A percentile compares a stretch with the other conserved stretches of the same genome.
phyloP scores from a whole-genome alignment of 1,140 invertebrate species.

The Drosophila rufa region DNA sequence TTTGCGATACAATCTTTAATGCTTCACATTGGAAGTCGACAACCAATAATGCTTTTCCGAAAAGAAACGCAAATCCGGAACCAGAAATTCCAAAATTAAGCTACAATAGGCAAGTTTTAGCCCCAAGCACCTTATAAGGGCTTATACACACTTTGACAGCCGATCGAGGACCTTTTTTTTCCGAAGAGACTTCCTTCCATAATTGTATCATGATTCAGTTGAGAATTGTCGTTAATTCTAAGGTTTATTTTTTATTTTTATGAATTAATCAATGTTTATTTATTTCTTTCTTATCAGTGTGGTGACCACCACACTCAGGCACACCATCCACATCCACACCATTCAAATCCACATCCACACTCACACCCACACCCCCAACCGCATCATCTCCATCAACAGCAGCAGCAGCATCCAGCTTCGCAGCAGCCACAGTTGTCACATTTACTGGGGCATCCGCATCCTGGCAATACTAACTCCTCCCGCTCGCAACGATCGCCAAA shows the following conservation, averaged over 20 bases:
- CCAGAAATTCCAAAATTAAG: no score
- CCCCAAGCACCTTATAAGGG: no score
- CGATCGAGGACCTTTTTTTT: no score
- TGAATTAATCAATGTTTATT: neutral
- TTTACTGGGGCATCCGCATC: constrained; percentile 71
- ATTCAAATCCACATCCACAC: neutral
- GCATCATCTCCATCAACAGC: constrained; percentile 31
- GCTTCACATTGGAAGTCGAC: no score
- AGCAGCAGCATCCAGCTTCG: constrained; percentile 78
- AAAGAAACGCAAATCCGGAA: no score
- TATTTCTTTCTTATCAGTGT: neutral
- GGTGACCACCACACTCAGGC: constrained; percentile 14
- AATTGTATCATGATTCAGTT: neutral
- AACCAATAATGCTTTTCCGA: no score
- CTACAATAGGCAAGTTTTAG: no score
- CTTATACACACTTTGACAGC: no score
- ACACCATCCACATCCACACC: constrained; percentile 17
- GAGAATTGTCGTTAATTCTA: neutral
- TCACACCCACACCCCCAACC: constrained; percentile 8
- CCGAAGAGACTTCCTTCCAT: no score
- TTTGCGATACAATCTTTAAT: no score
- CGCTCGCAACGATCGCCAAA: constrained; percentile 76
- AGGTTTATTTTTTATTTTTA: neutral
- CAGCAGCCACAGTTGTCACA: constrained; percentile 86
- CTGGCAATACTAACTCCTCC: constrained; percentile 10